Base-by-base conservation (phyloP, 1,140 invertebrate species). In the Leptinotarsa texana region DNA sequence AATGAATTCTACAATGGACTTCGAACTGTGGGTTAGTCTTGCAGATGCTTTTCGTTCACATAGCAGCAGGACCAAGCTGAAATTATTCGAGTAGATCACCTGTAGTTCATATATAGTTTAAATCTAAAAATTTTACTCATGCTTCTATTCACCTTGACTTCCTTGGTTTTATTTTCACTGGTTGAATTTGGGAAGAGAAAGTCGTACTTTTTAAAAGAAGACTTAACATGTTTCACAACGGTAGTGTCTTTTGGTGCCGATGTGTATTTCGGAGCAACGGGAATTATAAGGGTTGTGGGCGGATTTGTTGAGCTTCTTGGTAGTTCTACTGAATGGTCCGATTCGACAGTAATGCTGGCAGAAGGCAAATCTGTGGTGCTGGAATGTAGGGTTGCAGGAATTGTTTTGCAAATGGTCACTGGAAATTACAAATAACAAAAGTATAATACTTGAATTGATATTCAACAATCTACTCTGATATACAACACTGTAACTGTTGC, bases 321-420 rank as follows among this genome's bases (percentile, higher is more conserved):
- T 73, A 63, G 18, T 33, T 76, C 69, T 21, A n/a, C 65, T 67
- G 42, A 17, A 15, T 61, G 65, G 65, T 74, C 62, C 21, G 63
- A 61, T 61, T 73, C 71, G 57, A 65, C 72, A 47, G 57, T 74
- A n/a, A 24, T n/a, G 48, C 69, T 71, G 21, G 33, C 62, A 42
- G 63, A 42, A 49, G 72, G 71, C 48, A 70, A 21, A 17, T 51
- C 62, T 66, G 74, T 70, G 48, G 74, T 71, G 61, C 70, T 78
- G 75, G 80, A 80, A 77, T 78, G 73, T 78, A 74, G 66, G 11
- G 75, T 76, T 63, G 74, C 73, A 66, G 75, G 22, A 57, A 75
- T 71, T 63, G 77, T 48, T 18, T 79, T 74, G 63, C 75, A 74
- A 76, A 78, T 75, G 72, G 66, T 27, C 77, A 81, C 85, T 85